Evolutionary conservation across 2,113 vertebrate genomes (phyloP).

Genomic region (Phalacrocorax pelagicus): DNA sequence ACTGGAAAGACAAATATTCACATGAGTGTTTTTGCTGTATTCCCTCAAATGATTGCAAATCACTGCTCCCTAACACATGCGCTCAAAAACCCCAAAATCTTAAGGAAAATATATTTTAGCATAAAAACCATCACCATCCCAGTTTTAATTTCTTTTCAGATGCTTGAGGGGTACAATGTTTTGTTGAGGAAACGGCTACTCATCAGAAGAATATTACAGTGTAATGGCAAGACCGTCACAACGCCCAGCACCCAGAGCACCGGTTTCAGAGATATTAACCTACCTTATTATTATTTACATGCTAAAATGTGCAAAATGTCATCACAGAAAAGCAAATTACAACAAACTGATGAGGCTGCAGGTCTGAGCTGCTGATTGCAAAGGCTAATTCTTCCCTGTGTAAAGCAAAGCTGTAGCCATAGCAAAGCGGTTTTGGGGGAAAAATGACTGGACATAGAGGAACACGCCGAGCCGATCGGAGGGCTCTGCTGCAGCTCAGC

Average conservation of each 20-base stretch:
- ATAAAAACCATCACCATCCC: neutral
- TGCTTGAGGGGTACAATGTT: neutral
- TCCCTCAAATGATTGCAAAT: neutral
- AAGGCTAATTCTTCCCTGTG: neutral
- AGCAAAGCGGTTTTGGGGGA: neutral
- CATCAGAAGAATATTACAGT: neutral
- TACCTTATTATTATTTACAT: neutral
- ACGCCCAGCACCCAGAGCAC: neutral
- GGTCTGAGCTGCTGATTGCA: neutral
- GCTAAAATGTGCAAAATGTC: neutral
- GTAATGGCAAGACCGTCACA: neutral
- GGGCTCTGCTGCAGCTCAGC: neutral
- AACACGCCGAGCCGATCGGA: fast-evolving
- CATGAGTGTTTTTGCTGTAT: neutral
- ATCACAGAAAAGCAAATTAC: neutral
- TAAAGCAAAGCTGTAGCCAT: neutral
- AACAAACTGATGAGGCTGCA: neutral
- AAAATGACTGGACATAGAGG: neutral
- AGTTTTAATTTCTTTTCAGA: neutral
- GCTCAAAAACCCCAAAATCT: neutral
- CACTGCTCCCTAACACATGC: neutral
- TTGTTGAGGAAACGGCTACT: neutral
- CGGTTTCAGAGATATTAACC: neutral
- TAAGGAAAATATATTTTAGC: neutral
- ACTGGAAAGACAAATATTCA: neutral